Base-by-base conservation (phyloP, 2,888 invertebrate genomes). In the Aradus depressus region DNA sequence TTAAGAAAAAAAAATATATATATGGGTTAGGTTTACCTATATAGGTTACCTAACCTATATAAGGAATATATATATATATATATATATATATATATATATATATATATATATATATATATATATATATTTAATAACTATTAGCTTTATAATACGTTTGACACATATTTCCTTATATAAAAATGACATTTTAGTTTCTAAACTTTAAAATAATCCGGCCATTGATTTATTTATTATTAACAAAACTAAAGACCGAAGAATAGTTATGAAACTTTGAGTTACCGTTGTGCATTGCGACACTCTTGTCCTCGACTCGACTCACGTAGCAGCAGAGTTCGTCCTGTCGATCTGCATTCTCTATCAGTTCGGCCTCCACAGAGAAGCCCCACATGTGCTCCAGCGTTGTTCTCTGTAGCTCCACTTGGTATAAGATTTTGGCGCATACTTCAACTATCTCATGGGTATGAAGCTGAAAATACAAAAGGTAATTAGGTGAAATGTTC, bases 251-350 rank as follows among this genome's bases (percentile, higher is more conserved):
- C 8, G n/a, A n/a, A 10, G 31, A 31, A 31, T n/a, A 31, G n/a
- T 8, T 31, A 31, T 31, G 31, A 10, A 31, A 12, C 31, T 31
- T 31, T 26, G 16, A 22, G 51, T 60, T 73, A 93, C 95, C 93
- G 72, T 92, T 92, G 70, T 88, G 87, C 84, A 92, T 89, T 50
- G 93, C 95, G 51, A 92, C 87, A 67, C 92, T 91, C 67, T 90
- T 88, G 69, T 91, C 91, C 69, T 92, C 91, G 51, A 96, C 92
- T 55, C 95, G 80, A 70, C 91, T 91, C 63, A 96, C 91, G 72
- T 93, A 96, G 70, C 95, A 93, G 72, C 93, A 92, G 41, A 96
- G 80, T 68, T 96, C 95, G 69, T 95, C 95, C 68, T 95, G 93
- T 48, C 91, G 75, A 68, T 95, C 95, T 8, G 90, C 84, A 70